These are phyloP conservation scores for Pachyrhynchus sulphureomaculatus DNA, from an alignment of 1,140 invertebrate genomes.

Conservation along the genomic window DNA sequence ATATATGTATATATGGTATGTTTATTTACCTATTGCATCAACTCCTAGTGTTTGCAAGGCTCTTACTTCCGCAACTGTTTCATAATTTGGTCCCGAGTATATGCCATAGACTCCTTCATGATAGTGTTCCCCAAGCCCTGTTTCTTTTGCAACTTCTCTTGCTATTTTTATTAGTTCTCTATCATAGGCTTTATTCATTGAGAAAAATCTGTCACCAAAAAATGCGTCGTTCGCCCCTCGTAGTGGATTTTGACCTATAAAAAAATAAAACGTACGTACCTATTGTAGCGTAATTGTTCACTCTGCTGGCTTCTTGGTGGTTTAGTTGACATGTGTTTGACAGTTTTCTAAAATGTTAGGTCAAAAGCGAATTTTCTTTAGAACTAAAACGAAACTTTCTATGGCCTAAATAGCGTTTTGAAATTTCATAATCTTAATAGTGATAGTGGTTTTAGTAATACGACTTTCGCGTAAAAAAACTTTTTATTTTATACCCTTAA, in stretches of 20 bases:
- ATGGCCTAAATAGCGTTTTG: too few species aligned
- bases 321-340: too few species aligned
- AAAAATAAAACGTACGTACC: too few species aligned
- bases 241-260: constrained; percentile 69
- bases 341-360: too few species aligned
- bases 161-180: constrained; percentile 68
- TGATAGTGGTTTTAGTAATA: too few species aligned
- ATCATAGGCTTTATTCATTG: constrained; percentile 87
- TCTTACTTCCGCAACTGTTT: constrained; percentile 86
- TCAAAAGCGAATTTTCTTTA: too few species aligned
- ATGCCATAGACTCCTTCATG: constrained; percentile 89
- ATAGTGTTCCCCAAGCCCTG: constrained; percentile 68
- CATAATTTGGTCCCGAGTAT: constrained; percentile 87
- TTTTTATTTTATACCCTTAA: too few species aligned
- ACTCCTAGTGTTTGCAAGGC: constrained; percentile 80
- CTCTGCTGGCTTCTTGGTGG: too few species aligned
- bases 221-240: constrained; percentile 89
- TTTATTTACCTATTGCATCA: constrained; percentile 78
- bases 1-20: constrained; percentile 55
- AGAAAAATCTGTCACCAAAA: constrained; percentile 86
- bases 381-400: too few species aligned
- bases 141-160: constrained; percentile 66
- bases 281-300: too few species aligned
- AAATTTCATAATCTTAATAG: too few species aligned
- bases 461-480: too few species aligned